These are phyloP conservation scores for Platysteira castanea DNA, from an alignment of 2,113 vertebrate species.

Conservation along the genomic window DNA sequence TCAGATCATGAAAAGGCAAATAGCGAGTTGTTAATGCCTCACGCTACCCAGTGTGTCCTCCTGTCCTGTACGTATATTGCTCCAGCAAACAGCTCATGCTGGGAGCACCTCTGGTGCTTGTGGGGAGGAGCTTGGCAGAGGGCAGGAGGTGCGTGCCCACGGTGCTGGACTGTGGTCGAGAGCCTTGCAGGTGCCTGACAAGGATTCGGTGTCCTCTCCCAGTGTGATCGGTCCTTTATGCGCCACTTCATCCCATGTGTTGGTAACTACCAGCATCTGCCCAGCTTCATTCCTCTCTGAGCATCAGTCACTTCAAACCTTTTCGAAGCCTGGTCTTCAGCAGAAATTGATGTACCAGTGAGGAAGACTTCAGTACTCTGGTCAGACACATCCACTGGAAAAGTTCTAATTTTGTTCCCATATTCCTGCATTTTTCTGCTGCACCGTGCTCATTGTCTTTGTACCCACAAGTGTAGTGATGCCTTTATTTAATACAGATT, in stretches of 20 bases:
- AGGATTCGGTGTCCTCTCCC: background rate
- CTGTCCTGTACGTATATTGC: background rate
- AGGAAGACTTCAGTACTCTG: background rate
- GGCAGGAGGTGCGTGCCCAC: accelerated
- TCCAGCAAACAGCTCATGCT: background rate
- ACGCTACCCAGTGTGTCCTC: background rate
- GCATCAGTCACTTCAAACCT: background rate
- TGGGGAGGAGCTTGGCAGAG: background rate
- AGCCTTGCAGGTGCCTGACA: background rate
- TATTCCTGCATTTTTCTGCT: background rate
- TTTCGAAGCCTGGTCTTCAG: background rate
- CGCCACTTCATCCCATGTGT: background rate
- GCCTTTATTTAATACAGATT: background rate
- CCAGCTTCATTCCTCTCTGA: background rate
- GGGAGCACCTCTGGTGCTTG: background rate
- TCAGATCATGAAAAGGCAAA: background rate
- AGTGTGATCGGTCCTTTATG: accelerated
- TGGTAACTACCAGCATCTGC: background rate
- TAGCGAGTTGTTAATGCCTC: background rate
- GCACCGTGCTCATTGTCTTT: background rate
- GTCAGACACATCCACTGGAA: background rate
- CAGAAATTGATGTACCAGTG: background rate
- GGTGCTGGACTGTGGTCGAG: background rate
- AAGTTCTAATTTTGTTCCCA: background rate
- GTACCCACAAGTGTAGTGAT: background rate